Conservation (phyloP, 2,888 invertebrate genomes). For the Petrophora chlorosata region DNA sequence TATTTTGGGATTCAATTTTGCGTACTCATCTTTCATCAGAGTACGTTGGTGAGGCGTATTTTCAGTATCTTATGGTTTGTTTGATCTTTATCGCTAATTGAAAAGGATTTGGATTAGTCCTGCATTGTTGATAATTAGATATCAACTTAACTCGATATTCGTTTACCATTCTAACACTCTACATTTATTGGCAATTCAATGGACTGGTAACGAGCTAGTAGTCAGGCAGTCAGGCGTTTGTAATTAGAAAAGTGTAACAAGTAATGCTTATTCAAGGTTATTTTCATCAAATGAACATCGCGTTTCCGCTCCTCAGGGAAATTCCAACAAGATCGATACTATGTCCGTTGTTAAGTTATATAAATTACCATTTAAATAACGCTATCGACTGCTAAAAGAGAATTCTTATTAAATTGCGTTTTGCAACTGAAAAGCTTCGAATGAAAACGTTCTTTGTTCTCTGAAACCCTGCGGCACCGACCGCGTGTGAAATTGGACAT, state of each 20-base stretch:
- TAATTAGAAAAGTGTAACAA: conserved; percentile 9
- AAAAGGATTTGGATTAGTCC: too few species aligned
- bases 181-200: conserved; percentile 11
- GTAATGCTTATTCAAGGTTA: conserved; percentile 13
- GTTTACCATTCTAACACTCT: too few species aligned
- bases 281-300: conserved; percentile 1
- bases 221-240: too few species aligned
- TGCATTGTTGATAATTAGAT: too few species aligned
- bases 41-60: conserved; percentile 8
- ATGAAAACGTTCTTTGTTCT: conserved; percentile 26
- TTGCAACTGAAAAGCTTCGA: conserved; percentile 1
- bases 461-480: conserved; percentile 30
- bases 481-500: conserved; percentile 38
- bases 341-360: background rate
- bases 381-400: background rate
- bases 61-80: conserved; percentile 3
- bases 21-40: conserved; percentile 20
- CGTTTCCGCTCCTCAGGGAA: conserved; percentile 6
- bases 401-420: background rate
- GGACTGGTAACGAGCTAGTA: too few species aligned
- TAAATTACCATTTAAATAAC: conserved; percentile 7
- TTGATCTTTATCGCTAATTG: background rate
- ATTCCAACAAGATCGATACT: conserved; percentile 2
- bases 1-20: conserved; percentile 15
- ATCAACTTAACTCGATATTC: too few species aligned